Evolutionary conservation across 2,797 vertebrate species (phyloP), one percentile per base, ranked within the genome.

Genomic region (Amblyraja radiata): DNA sequence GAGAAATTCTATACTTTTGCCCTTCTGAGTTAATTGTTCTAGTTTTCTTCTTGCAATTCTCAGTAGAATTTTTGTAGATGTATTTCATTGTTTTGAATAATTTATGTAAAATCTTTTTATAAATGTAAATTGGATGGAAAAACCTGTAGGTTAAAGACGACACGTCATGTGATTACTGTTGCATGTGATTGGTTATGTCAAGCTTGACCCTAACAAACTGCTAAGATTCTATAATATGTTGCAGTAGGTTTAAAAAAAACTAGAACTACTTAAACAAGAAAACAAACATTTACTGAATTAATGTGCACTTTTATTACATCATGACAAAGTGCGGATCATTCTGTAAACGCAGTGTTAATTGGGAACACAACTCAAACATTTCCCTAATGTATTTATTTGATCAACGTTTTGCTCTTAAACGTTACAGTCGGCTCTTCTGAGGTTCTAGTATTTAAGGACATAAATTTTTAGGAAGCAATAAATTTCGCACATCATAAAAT

Each of bases 21-120:
- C 97, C 97, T 97, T 98, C 97, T 94, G 96, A 97, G 97, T 97
- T 98, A 98, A 97, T 97, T 97, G 97, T 97, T 96, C 96, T 97
- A 97, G 96, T 97, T 97, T 95, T 96, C 93, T 93, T 93, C 93
- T 95, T 95, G 96, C 94, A 94, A 95, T 95, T 95, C 94, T 95
- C 95, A 95, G 95, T 95, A 94, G 95, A 95, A 95, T 96, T 96
- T 95, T 95, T 95, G 94, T 94, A 94, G 95, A 96, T 94, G 94
- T 23, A 94, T 95, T 95, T 95, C 95, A 95, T 96, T 96, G 96
- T 96, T 97, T 96, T 97, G 96, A 97, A 97, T 97, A 97, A 97
- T 96, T 95, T 96, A 97, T 97, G 96, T 95, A 97, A 96, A 97
- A 96, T 92, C 90, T 97, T 96, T 96, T 95, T 96, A 97, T 96